Base-by-base conservation (phyloP, 2,888 invertebrate genomes). In the Leptinotarsa rubiginosa region DNA sequence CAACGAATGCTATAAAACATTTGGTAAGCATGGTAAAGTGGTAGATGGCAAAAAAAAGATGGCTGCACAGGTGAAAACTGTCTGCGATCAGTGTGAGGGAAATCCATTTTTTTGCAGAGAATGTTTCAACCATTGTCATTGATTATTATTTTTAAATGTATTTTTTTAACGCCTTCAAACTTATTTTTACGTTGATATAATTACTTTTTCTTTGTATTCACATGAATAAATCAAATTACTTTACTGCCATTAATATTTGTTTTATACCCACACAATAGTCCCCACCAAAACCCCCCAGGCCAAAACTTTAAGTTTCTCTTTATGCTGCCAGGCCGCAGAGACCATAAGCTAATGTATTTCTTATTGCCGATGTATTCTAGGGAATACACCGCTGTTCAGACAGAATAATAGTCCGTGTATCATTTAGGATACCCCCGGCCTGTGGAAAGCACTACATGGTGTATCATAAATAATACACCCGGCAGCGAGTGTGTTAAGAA, bases 291-390 rank as follows among this genome's bases (percentile, higher is more conserved):
- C 49, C 49, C 49, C 49, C 49, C 49, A 52, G 52, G 52, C 52
- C 52, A 52, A 52, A 18, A 52, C 52, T 52, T 52, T 52, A 18
- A 59, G 41, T 56, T 68, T 68, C 15, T 68, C 56, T 68, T 68
- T 47, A 68, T 68, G 68, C 65, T 65, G 47, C 65, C 65, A 65
- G 65, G 47, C 65, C 47, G 56, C 68, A 69, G 41, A 54, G 25
- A 56, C 52, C 56, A 69, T 69, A 52, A 69, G 56, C 54, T 69
- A 69, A 69, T 69, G n/a, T 69, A 69, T 69, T 69, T 69, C 47
- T 69, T 54, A 69, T 69, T 69, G 68, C 68, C 56, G 68, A 69
- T 69, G 68, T 69, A 69, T 56, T 69, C 50, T 68, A 68, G 54
- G 68, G 50, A 52, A 50, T 50, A 50, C 50, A 68, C 13, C 54